Conservation (phyloP, 2,113 vertebrate genomes). For the Psilopogon haemacephalus region DNA sequence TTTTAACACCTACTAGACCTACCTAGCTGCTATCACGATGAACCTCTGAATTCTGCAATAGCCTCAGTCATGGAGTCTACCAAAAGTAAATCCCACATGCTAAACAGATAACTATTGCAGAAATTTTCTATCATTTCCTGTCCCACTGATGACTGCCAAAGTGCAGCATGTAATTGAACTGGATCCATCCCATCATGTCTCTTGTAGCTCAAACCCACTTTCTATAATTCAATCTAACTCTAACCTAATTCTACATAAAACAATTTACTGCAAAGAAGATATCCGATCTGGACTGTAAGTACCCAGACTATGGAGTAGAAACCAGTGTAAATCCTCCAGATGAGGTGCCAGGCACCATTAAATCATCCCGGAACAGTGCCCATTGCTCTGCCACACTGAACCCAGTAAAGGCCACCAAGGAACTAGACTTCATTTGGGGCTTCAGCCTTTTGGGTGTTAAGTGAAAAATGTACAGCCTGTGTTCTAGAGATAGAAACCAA, state of each 20-base stretch:
- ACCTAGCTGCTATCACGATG: neutral
- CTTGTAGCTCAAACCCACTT: neutral
- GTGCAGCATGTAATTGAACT: neutral
- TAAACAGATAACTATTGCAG: neutral
- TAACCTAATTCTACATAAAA: neutral
- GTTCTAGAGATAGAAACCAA: neutral
- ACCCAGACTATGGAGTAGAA: neutral
- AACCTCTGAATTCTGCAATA: neutral
- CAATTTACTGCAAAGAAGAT: neutral
- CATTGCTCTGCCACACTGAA: neutral
- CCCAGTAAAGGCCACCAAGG: neutral
- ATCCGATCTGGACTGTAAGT: neutral
- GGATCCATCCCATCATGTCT: neutral
- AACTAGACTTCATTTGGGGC: accelerated
- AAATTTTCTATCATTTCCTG: neutral
- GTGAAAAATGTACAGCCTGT: neutral
- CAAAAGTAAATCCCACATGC: neutral
- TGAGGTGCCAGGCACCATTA: neutral
- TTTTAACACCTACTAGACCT: neutral
- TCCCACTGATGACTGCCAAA: neutral
- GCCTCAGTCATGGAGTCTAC: neutral
- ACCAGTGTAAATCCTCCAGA: neutral
- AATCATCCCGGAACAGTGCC: neutral
- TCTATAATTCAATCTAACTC: neutral
- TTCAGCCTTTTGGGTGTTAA: too few relatives aligned